Evolutionary conservation across 2,113 vertebrate genomes (phyloP), one percentile per base, ranked within the genome.

Genomic region (Orycteropus afer): DNA sequence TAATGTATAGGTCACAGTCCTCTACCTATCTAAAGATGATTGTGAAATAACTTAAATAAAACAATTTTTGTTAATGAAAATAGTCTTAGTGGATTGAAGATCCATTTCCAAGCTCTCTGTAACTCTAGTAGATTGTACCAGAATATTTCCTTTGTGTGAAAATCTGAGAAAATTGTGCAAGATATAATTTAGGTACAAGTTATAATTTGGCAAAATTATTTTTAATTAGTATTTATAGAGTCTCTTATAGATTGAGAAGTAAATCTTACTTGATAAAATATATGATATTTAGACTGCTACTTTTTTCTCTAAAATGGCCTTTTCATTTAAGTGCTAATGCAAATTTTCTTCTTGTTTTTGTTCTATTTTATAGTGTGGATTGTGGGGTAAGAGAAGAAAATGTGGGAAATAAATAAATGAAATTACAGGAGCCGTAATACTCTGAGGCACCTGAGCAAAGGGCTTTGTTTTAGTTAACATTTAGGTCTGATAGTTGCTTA

Each of bases 401-500:
- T 14, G 73, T 14, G 45, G 9, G 37, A 7, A 49, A 3, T n/a
- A 42, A 37, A 32, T 20, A 32, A 17, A 78, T 25, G n/a, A 67
- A 71, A 32, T 20, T 61, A 18, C 27, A 74, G 55, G 37, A 82
- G 20, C 63, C 22, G 2, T 27, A 91, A 22, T 1, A 71, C 5
- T 42, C 23, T 55, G 55, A 34, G 5, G 34, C 32, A 15, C 27
- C 29, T 29, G n/a, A 94, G 32, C 13, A 5, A 15, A 3, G 65
- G 55, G 59, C 40, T 85, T 11, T 86, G 63, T 78, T 90, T 86
- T 87, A 22, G 95, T 93, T 95, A 95, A 53, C 83, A 90, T 94
- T 77, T 97, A 71, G 49, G 11, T 95, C 85, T 96, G 81, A 86
- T 86, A 34, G 74, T 80, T 89, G 51, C 45, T 84, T 95, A 89